These are phyloP conservation scores for Teleiodes luculella DNA, from an alignment of 2,888 invertebrate species.

Conservation along the genomic window DNA sequence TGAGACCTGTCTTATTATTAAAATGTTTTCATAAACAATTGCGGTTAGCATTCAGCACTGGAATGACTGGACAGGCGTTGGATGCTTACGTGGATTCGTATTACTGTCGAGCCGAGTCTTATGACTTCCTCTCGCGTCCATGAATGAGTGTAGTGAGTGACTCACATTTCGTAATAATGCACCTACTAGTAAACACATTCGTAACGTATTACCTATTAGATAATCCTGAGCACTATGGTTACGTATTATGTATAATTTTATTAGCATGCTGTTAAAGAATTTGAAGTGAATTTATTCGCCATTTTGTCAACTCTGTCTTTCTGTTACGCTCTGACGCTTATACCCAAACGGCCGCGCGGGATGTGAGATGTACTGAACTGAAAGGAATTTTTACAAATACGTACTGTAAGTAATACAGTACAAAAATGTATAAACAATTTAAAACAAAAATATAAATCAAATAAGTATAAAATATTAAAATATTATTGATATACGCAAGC, in stretches of 20 bases:
- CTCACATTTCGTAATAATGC: constrained; percentile 27
- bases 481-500: too few relatives aligned
- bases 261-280: constrained; percentile 9
- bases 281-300: not conserved
- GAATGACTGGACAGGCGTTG: not conserved
- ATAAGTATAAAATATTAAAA: too few relatives aligned
- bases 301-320: too few relatives aligned
- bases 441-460: too few relatives aligned
- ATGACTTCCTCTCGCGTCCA: constrained; percentile 40
- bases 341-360: too few relatives aligned
- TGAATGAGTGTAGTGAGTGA: constrained; percentile 31
- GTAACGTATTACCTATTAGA: constrained; percentile 4
- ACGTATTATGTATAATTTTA: constrained; percentile 14
- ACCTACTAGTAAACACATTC: not conserved
- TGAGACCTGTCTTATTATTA: not conserved
- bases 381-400: too few relatives aligned
- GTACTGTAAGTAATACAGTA: too few relatives aligned
- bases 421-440: too few relatives aligned
- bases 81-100: constrained; percentile 30
- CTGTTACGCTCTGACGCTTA: too few relatives aligned
- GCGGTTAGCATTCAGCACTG: too few relatives aligned
- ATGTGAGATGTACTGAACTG: too few relatives aligned
- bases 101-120: constrained; percentile 32
- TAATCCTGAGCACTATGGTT: constrained; percentile 11
- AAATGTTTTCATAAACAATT: not conserved